These are phyloP conservation scores for Entelurus aequoreus DNA, from an alignment of 2,113 vertebrate genomes.

Conservation along the genomic window DNA sequence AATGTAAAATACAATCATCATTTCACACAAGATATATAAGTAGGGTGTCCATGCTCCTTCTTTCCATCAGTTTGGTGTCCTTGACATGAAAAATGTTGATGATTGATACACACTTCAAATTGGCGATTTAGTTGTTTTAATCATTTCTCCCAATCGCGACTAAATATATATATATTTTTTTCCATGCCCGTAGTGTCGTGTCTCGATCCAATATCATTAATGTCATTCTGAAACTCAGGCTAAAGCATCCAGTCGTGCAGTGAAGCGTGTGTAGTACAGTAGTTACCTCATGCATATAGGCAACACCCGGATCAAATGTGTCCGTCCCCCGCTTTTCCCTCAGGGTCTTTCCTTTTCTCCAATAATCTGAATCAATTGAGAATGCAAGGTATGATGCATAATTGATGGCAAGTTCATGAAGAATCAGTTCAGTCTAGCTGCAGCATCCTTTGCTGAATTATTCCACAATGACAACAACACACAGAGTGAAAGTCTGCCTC, in stretches of 20 bases:
- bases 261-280: neutral
- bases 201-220: neutral
- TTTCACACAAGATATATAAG: no score
- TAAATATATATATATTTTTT: neutral
- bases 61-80: no score
- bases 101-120: no score
- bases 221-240: neutral
- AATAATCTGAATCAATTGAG: conserved; percentile 41
- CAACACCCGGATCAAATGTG: conserved; percentile 25
- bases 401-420: conserved; percentile 33
- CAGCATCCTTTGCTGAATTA: neutral
- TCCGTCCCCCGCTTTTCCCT: conserved; percentile 37
- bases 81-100: no score
- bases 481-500: conserved; percentile 4
- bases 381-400: conserved; percentile 36
- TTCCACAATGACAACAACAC: neutral
- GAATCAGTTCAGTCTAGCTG: neutral
- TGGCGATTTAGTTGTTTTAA: no score
- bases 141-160: neutral
- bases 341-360: conserved; percentile 30
- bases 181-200: neutral
- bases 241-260: neutral
- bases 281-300: conserved; percentile 5
- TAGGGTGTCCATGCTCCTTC: no score
- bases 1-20: no score